Base-by-base conservation (phyloP, 2,888 invertebrate species). In the Acanthoscelides obtectus region DNA sequence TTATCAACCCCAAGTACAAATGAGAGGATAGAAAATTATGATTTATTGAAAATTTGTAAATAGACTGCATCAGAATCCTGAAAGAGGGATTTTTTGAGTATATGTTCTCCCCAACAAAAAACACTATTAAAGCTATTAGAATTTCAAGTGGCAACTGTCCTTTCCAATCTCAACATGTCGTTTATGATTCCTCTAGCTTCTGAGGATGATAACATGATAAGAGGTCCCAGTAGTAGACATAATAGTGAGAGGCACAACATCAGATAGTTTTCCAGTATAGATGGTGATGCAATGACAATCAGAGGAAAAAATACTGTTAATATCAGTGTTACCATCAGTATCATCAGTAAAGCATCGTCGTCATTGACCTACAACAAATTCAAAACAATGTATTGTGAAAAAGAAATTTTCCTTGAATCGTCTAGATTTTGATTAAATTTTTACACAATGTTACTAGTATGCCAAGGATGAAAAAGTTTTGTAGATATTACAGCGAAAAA, bases 291-390 rank as follows among this genome's bases (percentile, higher is more conserved):
- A 0, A 70, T 45, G 6, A 72, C 64, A 20, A 72, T 6, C 20
- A 70, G 20, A 6, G 72, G 72, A 20, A 72, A 20, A 65, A 72
- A 64, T 17, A 72, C 68, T 8, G 72, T 70, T 8, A 70, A 64
- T 19, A 66, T 68, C 8, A 72, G 27, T 8, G 72, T 67, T 64
- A 72, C 65, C 68, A 70, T 68, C 68, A 72, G 20, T 20, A 72
- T 67, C 69, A 70, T 70, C 25, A 70, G 21, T 21, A 70, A 20
- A 17, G 72, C 67, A 19, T 72, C 70, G 6, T 72, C 70, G 20
- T 69, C 64, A 65, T 69, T 22, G 6, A 45, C 45, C 45, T 45
- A 45, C 6, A 25, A 6, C 45, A 45, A 45, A 12, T 45, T 45
- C 17, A 45, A 45, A 1, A 45, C 1, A 6, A 45, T 45, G 17